Conservation (phyloP, 2,888 invertebrate genomes). For the Chorisops tibialis region DNA sequence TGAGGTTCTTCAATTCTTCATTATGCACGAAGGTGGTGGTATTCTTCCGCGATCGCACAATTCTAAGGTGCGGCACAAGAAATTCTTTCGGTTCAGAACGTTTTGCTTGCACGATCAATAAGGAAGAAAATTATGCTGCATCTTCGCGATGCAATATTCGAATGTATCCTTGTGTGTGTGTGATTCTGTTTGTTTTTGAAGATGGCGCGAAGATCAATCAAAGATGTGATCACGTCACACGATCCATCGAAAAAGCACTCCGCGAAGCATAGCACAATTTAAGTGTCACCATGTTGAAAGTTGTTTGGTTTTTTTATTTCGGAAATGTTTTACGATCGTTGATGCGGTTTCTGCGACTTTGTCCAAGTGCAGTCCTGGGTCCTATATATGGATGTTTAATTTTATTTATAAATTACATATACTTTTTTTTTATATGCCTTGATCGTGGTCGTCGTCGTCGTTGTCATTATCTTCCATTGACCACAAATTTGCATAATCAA, state of each 20-base stretch:
- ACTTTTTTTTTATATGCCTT: background rate
- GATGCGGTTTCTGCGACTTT: no score
- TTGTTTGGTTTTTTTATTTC: background rate
- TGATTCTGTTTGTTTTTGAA: background rate
- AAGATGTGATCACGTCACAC: background rate
- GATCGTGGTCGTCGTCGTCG: background rate
- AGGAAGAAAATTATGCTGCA: no score
- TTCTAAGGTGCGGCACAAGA: no score
- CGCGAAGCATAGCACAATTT: background rate
- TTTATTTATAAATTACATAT: background rate
- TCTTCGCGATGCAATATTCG: no score
- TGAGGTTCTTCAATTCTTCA: no score
- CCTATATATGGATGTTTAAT: background rate
- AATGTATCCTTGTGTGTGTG: no score
- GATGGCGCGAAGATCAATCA: constrained; percentile 11
- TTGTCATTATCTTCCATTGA: background rate
- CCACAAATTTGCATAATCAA: constrained; percentile 9
- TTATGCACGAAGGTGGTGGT: no score
- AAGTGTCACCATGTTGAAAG: constrained; percentile 2
- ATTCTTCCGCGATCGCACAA: no score
- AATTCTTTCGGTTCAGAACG: no score
- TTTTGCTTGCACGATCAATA: no score
- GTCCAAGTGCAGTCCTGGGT: background rate
- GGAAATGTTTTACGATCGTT: background rate
- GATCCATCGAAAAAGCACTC: no score